phyloP scores from a whole-genome alignment of 2,113 vertebrate species.

The Progne subis region DNA sequence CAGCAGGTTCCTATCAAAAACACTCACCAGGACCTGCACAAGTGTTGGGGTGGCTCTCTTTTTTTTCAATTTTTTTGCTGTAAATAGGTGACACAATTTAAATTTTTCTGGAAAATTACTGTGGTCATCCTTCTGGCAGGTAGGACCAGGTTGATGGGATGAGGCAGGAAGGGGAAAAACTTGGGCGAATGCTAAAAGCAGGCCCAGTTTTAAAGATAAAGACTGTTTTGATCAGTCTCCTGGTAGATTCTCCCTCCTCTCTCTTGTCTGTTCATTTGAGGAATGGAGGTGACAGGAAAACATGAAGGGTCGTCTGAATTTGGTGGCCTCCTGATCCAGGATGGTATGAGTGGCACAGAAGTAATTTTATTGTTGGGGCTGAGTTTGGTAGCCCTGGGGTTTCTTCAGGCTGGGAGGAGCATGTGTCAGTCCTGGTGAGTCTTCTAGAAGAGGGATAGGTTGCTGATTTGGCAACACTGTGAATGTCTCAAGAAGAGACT shows the following conservation, averaged over 20 bases:
- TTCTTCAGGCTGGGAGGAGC: neutral
- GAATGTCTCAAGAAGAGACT: neutral
- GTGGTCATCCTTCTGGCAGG: neutral
- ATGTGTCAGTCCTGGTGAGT: too few species aligned
- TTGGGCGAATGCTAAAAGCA: neutral
- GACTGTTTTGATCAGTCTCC: neutral
- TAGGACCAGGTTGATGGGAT: neutral
- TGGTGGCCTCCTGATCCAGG: neutral
- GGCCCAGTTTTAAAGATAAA: neutral
- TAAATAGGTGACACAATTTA: neutral
- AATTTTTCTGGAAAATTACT: neutral
- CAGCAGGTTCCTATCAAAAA: neutral
- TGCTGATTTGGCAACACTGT: neutral
- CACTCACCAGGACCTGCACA: neutral
- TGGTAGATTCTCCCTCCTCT: neutral
- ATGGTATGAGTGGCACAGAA: neutral
- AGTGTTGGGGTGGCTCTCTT: neutral
- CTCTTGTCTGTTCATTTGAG: neutral
- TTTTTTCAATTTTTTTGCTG: neutral
- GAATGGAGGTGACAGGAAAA: neutral
- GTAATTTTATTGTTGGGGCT: fast-evolving
- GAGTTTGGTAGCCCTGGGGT: neutral
- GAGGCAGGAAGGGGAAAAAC: neutral
- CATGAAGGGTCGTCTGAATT: neutral
- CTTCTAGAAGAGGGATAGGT: neutral